Evolutionary conservation across 2,113 vertebrate genomes (phyloP).

Genomic region (Condylura cristata): DNA sequence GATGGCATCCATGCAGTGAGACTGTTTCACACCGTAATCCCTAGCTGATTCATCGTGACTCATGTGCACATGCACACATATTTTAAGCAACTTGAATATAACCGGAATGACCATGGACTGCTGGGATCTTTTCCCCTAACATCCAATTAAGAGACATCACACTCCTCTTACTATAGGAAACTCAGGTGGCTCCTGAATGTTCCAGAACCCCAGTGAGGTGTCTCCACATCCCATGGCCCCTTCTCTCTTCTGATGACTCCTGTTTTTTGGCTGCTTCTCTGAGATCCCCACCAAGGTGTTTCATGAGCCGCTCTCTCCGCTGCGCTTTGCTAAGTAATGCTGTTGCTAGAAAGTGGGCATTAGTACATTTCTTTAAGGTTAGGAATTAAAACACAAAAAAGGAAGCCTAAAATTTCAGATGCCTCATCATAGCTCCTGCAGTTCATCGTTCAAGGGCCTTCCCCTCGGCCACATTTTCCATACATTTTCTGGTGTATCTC

Average conservation of each 20-base stretch:
- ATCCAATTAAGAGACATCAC: neutral
- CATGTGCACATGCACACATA: neutral
- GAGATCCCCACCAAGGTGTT: neutral
- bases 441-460: neutral
- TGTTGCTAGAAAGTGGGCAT: neutral
- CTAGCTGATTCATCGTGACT: neutral
- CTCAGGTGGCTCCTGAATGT: neutral
- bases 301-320: neutral
- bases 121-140: neutral
- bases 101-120: neutral
- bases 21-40: neutral
- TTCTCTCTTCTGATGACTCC: neutral
- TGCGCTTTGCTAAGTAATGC: neutral
- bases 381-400: neutral
- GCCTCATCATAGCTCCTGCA: neutral
- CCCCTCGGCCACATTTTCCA: neutral
- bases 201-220: neutral
- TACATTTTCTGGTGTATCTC: neutral
- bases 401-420: neutral
- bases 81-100: neutral
- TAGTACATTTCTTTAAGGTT: neutral
- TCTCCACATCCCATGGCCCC: too few relatives aligned
- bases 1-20: neutral
- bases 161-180: neutral
- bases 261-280: neutral